Percentiles rank a stretch among this genome's conserved stretches.
phyloP scores from a whole-genome alignment of 2,888 invertebrate genomes.

The Epirrhoe tristata region DNA sequence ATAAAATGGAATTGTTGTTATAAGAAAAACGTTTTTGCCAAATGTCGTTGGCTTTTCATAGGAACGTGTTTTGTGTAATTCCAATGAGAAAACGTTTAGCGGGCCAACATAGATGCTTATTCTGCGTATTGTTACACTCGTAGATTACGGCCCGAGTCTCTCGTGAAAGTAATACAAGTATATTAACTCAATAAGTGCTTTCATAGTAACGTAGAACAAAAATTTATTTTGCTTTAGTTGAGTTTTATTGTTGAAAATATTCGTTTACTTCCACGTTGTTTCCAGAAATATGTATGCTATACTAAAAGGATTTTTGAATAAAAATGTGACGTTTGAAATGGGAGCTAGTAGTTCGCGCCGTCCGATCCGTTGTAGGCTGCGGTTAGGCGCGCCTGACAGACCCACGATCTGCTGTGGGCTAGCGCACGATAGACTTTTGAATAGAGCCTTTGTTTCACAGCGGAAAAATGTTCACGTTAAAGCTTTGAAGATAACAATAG shows the following conservation, averaged over 20 bases:
- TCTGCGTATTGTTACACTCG: constrained; percentile 8
- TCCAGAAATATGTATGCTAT: constrained; percentile 42
- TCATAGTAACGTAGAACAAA: neutral
- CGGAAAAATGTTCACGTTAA: constrained; percentile 57
- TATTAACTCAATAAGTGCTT: neutral
- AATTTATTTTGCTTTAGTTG: constrained; percentile 18
- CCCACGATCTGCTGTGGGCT: constrained; percentile 68
- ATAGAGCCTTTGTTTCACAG: constrained; percentile 66
- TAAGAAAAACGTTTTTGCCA: constrained; percentile 52
- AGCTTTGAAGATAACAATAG: constrained; percentile 56
- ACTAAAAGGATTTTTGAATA: constrained; percentile 50
- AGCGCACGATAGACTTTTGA: constrained; percentile 71
- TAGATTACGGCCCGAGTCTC: neutral
- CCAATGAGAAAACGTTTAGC: constrained; percentile 43
- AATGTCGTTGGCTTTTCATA: constrained; percentile 42
- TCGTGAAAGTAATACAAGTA: neutral
- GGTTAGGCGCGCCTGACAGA: constrained; percentile 72
- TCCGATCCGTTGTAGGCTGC: constrained; percentile 68
- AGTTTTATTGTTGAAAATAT: constrained; percentile 40
- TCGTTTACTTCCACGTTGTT: constrained; percentile 39
- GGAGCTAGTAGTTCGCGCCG: constrained; percentile 48
- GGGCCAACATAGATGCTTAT: constrained; percentile 13
- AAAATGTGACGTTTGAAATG: constrained; percentile 54
- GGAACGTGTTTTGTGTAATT: constrained; percentile 41
- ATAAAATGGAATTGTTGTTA: constrained; percentile 68